Evolutionary conservation across 2,113 vertebrate genomes (phyloP).

Genomic region (Podarcis muralis): DNA sequence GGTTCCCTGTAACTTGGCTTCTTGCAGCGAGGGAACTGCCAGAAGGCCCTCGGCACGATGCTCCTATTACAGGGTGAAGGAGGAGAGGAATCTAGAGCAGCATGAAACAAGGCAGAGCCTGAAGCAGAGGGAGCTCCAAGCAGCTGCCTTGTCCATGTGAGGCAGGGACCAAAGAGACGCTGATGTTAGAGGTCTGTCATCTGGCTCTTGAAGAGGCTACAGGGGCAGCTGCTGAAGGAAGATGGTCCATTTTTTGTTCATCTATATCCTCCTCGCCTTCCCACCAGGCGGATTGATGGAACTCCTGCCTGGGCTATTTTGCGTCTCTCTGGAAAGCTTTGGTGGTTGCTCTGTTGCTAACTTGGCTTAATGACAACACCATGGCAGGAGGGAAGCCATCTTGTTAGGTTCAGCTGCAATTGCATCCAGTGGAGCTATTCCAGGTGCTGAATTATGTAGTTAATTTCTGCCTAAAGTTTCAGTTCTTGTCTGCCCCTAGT

Average conservation of each 20-base stretch:
- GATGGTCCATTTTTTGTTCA: neutral
- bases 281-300: neutral
- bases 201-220: neutral
- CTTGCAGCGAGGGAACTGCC: no score
- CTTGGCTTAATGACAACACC: neutral
- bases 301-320: neutral
- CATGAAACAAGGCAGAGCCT: neutral
- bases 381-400: neutral
- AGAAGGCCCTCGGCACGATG: no score
- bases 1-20: no score
- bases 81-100: neutral
- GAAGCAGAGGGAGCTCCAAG: neutral
- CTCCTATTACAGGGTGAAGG: neutral
- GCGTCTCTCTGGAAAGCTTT: neutral
- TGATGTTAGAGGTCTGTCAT: neutral
- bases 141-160: neutral
- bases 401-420: neutral
- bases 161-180: neutral
- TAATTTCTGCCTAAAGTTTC: neutral
- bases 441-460: neutral
- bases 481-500: neutral
- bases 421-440: neutral
- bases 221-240: neutral
- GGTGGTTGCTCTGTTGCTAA: neutral
- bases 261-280: neutral